Conservation (phyloP, 2,797 vertebrate species). For the Onychomys arenicola region DNA sequence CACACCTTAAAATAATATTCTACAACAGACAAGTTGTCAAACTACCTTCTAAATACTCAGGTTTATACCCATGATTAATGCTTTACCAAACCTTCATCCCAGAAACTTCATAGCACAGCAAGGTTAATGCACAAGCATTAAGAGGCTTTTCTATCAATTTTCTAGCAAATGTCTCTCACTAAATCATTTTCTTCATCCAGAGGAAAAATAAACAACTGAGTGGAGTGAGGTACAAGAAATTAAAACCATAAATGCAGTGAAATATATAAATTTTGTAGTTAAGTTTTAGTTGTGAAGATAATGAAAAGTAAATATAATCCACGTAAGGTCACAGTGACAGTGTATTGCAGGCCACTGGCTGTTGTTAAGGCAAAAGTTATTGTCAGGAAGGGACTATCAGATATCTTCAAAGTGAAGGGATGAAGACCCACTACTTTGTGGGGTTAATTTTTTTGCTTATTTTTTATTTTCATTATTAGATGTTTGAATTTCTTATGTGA, state of each 20-base stretch:
- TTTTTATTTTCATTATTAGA: neutral
- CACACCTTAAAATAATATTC: too few species aligned
- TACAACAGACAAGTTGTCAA: too few species aligned
- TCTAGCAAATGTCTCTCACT: neutral
- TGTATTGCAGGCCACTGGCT: neutral
- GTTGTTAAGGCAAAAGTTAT: neutral
- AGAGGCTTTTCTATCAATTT: constrained; percentile 15
- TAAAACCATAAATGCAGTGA: neutral
- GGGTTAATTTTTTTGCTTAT: neutral
- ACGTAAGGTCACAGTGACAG: neutral
- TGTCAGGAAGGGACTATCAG: neutral
- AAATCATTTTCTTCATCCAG: neutral
- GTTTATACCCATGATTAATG: neutral
- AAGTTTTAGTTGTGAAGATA: neutral
- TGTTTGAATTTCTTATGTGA: neutral
- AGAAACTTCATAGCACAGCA: neutral
- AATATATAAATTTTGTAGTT: neutral
- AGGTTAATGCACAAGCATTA: neutral
- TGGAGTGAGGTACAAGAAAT: neutral
- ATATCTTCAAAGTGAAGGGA: neutral
- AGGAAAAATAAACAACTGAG: neutral
- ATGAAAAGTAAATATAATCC: neutral
- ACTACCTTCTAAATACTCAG: neutral
- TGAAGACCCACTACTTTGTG: neutral
- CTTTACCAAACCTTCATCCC: neutral